Conservation (phyloP, 1,140 invertebrate species). For the Trinorchestia longiramus region DNA sequence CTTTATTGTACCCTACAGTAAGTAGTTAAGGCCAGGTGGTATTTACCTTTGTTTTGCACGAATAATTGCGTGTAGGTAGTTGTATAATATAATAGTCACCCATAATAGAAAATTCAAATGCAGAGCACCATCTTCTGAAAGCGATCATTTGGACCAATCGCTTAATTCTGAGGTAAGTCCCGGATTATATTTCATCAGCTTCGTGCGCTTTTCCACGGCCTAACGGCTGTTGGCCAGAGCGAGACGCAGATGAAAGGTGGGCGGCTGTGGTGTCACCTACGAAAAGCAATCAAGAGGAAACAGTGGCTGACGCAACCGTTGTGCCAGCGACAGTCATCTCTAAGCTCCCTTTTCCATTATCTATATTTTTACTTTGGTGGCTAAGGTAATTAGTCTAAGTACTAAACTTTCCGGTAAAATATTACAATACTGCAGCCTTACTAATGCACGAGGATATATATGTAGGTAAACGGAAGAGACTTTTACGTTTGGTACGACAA, state of each 20-base stretch:
- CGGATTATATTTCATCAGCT: neutral
- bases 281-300: neutral
- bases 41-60: too few relatives aligned
- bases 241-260: neutral
- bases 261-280: neutral
- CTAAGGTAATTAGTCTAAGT: neutral
- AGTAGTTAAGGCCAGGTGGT: too few relatives aligned
- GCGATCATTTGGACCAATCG: neutral
- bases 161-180: neutral
- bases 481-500: neutral
- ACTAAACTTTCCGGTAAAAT: neutral
- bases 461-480: neutral
- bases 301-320: neutral
- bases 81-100: neutral
- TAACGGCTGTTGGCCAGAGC: neutral
- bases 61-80: too few relatives aligned
- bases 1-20: too few relatives aligned
- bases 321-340: neutral
- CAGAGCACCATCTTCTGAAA: neutral
- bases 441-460: neutral
- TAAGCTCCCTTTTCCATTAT: neutral
- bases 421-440: neutral
- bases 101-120: neutral
- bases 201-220: neutral
- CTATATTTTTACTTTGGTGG: neutral